Evolutionary conservation across 2,113 vertebrate genomes (phyloP).

Genomic region (Anas platyrhynchos): DNA sequence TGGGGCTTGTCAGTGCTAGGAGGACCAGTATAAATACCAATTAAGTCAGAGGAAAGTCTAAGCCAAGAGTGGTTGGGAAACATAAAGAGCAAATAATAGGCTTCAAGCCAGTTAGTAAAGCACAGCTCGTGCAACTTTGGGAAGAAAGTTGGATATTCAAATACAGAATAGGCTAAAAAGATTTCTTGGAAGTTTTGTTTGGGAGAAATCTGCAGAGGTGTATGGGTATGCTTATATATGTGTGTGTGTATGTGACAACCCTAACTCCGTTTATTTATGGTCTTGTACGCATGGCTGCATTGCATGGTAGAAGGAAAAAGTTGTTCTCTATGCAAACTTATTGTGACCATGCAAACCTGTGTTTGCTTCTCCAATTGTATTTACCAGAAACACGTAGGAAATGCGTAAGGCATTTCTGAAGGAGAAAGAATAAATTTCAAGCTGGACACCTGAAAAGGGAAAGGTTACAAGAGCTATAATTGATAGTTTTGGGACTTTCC

Average conservation of each 20-base stretch:
- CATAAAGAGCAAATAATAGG: constrained; percentile 60
- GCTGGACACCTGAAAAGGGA: not conserved
- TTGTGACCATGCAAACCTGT: not conserved
- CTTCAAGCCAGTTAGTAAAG: constrained; percentile 52
- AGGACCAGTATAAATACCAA: constrained; percentile 60
- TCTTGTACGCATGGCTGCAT: not conserved
- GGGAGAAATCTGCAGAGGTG: not conserved
- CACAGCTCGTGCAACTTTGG: constrained; percentile 16
- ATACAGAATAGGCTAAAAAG: constrained; percentile 4
- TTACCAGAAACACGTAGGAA: not conserved
- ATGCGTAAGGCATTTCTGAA: not conserved
- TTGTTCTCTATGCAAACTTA: not conserved
- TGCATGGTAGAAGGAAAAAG: not conserved
- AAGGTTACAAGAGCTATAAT: not conserved
- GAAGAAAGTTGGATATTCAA: constrained; percentile 47
- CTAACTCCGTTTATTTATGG: not conserved
- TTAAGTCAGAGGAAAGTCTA: constrained; percentile 58
- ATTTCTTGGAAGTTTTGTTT: not conserved
- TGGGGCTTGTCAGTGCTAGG: constrained; percentile 42
- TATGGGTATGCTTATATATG: not conserved
- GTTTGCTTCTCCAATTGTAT: not conserved
- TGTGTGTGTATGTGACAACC: not conserved
- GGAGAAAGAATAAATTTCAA: not conserved
- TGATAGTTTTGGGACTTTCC: not conserved
- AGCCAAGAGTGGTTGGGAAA: constrained; percentile 60